Percentiles rank a stretch among this genome's conserved stretches.
Conservation (phyloP, 2,113 vertebrate species). For the Stigmatopora nigra region DNA sequence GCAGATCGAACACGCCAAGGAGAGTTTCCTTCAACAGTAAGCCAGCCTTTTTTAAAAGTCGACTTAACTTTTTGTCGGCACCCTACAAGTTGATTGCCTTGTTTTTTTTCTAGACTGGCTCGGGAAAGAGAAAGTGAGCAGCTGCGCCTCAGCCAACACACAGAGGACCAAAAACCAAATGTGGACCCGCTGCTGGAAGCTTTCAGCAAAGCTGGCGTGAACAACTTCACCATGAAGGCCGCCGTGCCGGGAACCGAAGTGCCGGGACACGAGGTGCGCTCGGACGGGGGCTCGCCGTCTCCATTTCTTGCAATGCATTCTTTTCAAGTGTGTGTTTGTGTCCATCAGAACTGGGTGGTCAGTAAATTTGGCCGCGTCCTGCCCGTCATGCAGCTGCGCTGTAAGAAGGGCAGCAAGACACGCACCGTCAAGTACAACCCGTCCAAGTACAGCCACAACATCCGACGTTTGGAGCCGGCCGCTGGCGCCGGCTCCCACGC, state of each 20-base stretch:
- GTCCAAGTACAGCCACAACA: conserved; percentile 92
- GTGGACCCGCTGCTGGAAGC: conserved; percentile 62
- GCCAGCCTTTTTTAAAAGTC: not conserved
- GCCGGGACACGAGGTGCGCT: conserved; percentile 79
- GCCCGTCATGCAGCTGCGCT: conserved; percentile 80
- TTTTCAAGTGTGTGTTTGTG: conserved; percentile 1
- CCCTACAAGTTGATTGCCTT: not conserved
- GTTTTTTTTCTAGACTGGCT: conserved; percentile 68
- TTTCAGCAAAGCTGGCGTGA: conserved; percentile 69
- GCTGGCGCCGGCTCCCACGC: no score
- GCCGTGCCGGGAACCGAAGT: conserved; percentile 93
- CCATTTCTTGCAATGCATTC: not conserved
- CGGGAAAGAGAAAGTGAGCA: conserved; percentile 73
- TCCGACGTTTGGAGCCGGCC: conserved; percentile 74
- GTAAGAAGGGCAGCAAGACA: conserved; percentile 62
- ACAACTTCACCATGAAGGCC: conserved; percentile 83
- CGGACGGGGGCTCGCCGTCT: not conserved
- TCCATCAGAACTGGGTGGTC: conserved; percentile 88
- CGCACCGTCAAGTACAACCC: conserved; percentile 90
- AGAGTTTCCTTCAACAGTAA: conserved; percentile 91
- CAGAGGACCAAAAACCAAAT: conserved; percentile 13
- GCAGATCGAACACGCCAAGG: conserved; percentile 87
- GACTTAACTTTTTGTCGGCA: no score
- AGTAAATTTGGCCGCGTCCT: conserved; percentile 94
- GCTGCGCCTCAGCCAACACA: conserved; percentile 50